Evolutionary conservation across 2,888 invertebrate genomes (phyloP).

Genomic region (Dorcus hopei): DNA sequence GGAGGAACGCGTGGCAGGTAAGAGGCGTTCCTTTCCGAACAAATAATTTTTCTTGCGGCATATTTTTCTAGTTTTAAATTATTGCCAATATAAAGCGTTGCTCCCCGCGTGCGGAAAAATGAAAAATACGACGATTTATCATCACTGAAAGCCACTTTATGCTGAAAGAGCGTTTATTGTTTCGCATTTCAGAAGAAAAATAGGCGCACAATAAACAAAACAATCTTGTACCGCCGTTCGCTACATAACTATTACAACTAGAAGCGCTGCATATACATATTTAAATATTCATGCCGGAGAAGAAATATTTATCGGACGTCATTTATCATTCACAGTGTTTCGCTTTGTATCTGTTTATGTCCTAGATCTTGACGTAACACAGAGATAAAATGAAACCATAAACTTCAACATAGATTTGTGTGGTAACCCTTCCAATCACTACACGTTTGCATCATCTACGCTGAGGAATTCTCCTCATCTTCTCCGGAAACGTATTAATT

Average conservation of each 20-base stretch:
- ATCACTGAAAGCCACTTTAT: constrained; percentile 19
- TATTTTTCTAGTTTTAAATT: not conserved
- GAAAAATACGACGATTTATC: constrained; percentile 16
- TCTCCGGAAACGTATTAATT: too few species aligned
- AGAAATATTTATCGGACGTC: not conserved
- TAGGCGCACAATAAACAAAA: constrained; percentile 11
- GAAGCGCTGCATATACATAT: constrained; percentile 2
- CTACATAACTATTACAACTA: constrained; percentile 9
- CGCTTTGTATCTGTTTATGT: too few species aligned
- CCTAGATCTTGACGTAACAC: too few species aligned
- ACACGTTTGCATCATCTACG: too few species aligned
- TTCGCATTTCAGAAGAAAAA: constrained; percentile 12
- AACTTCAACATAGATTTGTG: too few species aligned
- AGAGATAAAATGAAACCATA: too few species aligned
- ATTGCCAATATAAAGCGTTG: too few species aligned
- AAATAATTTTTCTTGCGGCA: not conserved
- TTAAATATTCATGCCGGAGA: constrained; percentile 7
- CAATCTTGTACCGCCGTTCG: constrained; percentile 13
- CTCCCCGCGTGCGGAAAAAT: not conserved
- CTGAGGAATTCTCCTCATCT: too few species aligned
- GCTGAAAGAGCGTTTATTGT: constrained; percentile 20
- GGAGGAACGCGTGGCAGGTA: too few species aligned
- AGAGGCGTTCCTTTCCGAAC: too few species aligned
- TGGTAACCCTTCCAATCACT: too few species aligned
- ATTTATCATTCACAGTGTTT: not conserved